Base-by-base conservation (phyloP, 2,888 invertebrate genomes). In the Meganola albula region DNA sequence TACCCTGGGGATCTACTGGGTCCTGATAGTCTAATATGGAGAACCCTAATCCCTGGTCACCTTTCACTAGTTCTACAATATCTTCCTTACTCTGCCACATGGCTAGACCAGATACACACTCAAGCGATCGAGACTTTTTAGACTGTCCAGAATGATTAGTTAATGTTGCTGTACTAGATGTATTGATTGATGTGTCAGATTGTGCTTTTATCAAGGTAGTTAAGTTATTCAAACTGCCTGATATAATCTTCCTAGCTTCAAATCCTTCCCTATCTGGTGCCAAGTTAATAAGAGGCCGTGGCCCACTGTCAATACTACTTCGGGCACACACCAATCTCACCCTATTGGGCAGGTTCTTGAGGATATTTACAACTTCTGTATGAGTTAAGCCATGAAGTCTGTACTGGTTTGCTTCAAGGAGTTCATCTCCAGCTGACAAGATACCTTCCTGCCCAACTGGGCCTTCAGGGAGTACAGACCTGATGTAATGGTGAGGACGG, bases 1-100 rank as follows among this genome's bases (percentile, higher is more conserved):
- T 97, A 62, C 97, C 95, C 61, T 93, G 92, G 34, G 96, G 91
- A 86, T 99, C 98, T 65, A 97, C 88, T 22, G 99, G 99, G 85
- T 99, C 99, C 90, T 97, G 97, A 82, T 97, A 97, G 83, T 97
- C 99, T 46, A 99, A 89, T 64, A 99, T 97, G 53, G 98, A 98
- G 88, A 99, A 99, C 44, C 99, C 99, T 41, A 99, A 91, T 30
- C 99, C 99, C 60, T 95, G 91, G 66, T 98, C 97, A 51, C 95
- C 96, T 87, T 99, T 99, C 37, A 92, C 88, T 44, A 99, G 89
- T 71, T 96, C 93, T 44, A 99, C 93, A 58, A 94, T 92, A 55
- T 97, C 95, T 41, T 98, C 93, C 61, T 96, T 96, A 43, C 93
- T 94, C 62, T 94, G 95, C 99, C 99, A 99, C 91, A 98, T 94